These are phyloP conservation scores for Sebastes hubbsi DNA, from an alignment of 2,797 vertebrate genomes.

Conservation along the genomic window DNA sequence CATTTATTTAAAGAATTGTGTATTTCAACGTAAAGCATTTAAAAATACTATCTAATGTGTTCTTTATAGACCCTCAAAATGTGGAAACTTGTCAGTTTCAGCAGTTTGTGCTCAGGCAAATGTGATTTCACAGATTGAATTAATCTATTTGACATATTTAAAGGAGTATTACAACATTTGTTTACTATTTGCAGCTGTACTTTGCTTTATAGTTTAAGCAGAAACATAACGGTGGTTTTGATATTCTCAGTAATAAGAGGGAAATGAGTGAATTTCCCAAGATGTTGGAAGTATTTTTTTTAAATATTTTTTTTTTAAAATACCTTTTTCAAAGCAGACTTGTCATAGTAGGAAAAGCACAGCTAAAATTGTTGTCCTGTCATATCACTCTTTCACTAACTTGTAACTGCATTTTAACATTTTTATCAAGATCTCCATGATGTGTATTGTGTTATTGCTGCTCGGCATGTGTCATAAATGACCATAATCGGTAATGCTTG, in stretches of 20 bases:
- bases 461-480: background rate
- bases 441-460: background rate
- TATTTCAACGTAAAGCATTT: background rate
- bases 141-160: background rate
- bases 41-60: background rate
- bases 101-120: background rate
- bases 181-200: background rate
- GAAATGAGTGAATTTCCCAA: background rate
- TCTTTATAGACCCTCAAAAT: background rate
- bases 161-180: background rate
- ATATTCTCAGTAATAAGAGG: background rate
- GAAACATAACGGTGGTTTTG: background rate
- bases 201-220: background rate
- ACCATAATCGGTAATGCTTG: background rate
- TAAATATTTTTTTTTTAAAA: background rate
- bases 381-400: background rate
- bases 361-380: background rate
- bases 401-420: background rate
- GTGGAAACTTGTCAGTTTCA: background rate
- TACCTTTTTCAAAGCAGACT: background rate
- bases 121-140: background rate
- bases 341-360: background rate
- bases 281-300: background rate
- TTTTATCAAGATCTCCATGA: background rate
- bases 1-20: background rate